A percentile compares a stretch with the other conserved stretches of the same genome.
These are phyloP conservation scores for Lithobates pipiens DNA, from an alignment of 2,797 vertebrate species.

Conservation along the genomic window DNA sequence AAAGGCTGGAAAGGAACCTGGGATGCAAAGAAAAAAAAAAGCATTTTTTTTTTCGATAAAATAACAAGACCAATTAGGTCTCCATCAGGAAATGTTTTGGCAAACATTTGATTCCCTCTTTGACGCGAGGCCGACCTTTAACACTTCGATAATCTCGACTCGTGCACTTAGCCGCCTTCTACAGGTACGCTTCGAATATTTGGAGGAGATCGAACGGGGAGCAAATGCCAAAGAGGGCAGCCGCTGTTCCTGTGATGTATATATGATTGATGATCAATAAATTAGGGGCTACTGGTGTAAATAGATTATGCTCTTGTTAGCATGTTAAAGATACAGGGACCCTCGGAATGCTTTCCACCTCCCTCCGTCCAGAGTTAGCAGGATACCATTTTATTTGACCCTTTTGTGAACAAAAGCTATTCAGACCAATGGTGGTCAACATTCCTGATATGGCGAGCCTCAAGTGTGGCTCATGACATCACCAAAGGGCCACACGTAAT, in stretches of 20 bases:
- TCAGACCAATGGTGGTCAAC: no score
- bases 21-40: background rate
- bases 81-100: conserved; percentile 47
- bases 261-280: conserved; percentile 24
- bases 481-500: no score
- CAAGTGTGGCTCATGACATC: no score
- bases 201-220: conserved; percentile 38
- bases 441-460: no score
- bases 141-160: conserved; percentile 57
- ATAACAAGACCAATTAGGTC: conserved; percentile 54
- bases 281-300: conserved; percentile 3
- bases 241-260: conserved; percentile 21
- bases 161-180: conserved; percentile 14
- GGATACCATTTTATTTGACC: no score
- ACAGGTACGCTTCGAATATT: conserved; percentile 41
- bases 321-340: background rate
- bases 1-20: background rate
- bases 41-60: conserved; percentile 44
- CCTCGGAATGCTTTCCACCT: no score
- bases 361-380: no score
- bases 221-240: conserved; percentile 30
- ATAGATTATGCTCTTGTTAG: conserved; percentile 14
- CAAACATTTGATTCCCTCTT: conserved; percentile 43
- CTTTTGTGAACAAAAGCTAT: no score
- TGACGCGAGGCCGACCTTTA: conserved; percentile 51